phyloP scores from a whole-genome alignment of 2,797 vertebrate species.

The Bovichtus variegatus region DNA sequence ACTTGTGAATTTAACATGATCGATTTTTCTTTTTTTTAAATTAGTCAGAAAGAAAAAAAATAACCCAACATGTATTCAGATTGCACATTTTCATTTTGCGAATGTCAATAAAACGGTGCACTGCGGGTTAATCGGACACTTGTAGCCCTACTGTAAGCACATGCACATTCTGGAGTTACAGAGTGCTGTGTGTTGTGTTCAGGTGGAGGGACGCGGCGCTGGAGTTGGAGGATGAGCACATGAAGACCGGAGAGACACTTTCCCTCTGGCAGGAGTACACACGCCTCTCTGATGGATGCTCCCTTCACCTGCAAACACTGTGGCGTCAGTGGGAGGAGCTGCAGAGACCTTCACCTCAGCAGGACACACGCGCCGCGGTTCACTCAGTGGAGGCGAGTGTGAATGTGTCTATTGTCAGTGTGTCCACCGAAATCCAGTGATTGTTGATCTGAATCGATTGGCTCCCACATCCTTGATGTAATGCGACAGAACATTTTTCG shows the following conservation, averaged over 20 bases:
- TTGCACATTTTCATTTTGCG: background rate
- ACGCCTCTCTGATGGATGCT: conserved; percentile 57
- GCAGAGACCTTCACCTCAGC: conserved; percentile 70
- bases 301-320: conserved; percentile 65
- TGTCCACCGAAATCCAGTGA: background rate
- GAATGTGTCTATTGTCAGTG: background rate
- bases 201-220: conserved; percentile 87
- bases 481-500: background rate
- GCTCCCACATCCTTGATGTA: background rate
- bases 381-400: conserved; percentile 58
- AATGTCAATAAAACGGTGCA: background rate
- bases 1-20: too few relatives aligned
- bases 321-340: conserved; percentile 81
- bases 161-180: too few relatives aligned
- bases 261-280: conserved; percentile 86
- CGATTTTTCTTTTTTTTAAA: too few relatives aligned
- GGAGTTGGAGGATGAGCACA: conserved; percentile 80
- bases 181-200: background rate
- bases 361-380: conserved; percentile 56
- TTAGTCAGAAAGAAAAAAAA: too few relatives aligned
- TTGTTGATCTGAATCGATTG: background rate
- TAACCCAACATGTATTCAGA: background rate
- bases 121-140: background rate
- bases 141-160: background rate
- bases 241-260: conserved; percentile 64